Evolutionary conservation across 2,888 invertebrate genomes (phyloP).

Genomic region (Rutpela maculata): DNA sequence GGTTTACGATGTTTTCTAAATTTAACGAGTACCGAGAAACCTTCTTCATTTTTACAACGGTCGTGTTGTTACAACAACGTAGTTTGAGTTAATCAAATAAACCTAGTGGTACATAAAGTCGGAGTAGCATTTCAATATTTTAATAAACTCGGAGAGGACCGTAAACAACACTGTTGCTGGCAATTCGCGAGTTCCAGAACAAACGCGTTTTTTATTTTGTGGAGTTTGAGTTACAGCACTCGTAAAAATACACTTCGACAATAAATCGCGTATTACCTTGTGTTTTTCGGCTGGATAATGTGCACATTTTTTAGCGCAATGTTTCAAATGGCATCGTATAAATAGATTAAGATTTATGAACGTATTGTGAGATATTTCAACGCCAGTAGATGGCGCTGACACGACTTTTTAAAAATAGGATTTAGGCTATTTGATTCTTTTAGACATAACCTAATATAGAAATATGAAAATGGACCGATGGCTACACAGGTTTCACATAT

Average conservation of each 20-base stretch:
- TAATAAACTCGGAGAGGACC: constrained; percentile 17
- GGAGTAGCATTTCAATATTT: constrained; percentile 1
- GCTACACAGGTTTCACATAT: too few species aligned
- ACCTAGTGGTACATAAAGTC: neutral
- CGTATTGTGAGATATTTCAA: too few species aligned
- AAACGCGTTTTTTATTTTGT: neutral
- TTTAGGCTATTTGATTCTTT: too few species aligned
- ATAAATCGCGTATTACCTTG: neutral
- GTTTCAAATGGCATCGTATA: neutral
- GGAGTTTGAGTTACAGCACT: neutral
- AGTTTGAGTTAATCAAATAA: neutral
- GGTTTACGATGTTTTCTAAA: neutral
- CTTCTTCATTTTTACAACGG: constrained; percentile 1
- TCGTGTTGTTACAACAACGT: neutral
- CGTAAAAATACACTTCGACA: constrained; percentile 9
- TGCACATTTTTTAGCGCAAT: neutral
- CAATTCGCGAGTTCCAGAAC: neutral
- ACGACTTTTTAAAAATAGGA: too few species aligned
- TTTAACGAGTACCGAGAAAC: neutral
- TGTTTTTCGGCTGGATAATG: neutral
- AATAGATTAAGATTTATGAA: too few species aligned
- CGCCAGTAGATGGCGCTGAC: too few species aligned
- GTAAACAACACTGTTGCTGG: constrained; percentile 25
- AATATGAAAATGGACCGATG: too few species aligned
- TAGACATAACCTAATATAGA: too few species aligned